A percentile compares a stretch with the other conserved stretches of the same genome.
Evolutionary conservation across 2,797 vertebrate species (phyloP).

Genomic region (Moxostoma hubbsi): DNA sequence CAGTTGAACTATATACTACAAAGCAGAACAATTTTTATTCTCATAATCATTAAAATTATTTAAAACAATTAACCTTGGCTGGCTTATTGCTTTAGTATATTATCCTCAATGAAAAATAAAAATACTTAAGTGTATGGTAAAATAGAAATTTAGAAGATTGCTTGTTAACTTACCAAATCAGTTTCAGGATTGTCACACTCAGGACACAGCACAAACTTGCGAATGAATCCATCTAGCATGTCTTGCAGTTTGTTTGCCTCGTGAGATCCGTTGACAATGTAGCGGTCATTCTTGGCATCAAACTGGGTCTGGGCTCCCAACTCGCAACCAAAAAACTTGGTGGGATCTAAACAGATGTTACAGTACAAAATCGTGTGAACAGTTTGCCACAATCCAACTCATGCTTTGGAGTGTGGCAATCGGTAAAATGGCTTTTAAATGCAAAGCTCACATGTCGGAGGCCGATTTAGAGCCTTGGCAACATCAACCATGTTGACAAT

Average conservation of each 20-base stretch:
- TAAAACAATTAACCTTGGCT: too few species aligned
- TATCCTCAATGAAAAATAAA: too few species aligned
- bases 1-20: too few species aligned
- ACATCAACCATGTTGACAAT: slow-evolving; percentile 99
- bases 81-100: too few species aligned
- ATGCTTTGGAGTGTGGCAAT: too few species aligned
- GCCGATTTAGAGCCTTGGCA: slow-evolving; percentile 99
- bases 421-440: neutral
- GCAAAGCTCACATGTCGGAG: slow-evolving; percentile 95
- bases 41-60: too few species aligned
- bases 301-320: slow-evolving; percentile 99
- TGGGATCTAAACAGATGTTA: slow-evolving; percentile 86
- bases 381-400: neutral
- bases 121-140: neutral
- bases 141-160: neutral
- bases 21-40: too few species aligned
- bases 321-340: slow-evolving; percentile 99
- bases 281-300: slow-evolving; percentile 99
- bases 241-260: slow-evolving; percentile 99
- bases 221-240: slow-evolving; percentile 99
- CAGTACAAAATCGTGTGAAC: neutral
- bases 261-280: slow-evolving; percentile 99
- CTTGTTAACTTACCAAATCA: slow-evolving; percentile 87
- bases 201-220: slow-evolving; percentile 99
- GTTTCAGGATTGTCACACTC: slow-evolving; percentile 99